phyloP scores from a whole-genome alignment of 1,140 invertebrate genomes.

The Pseudoatta argentina region DNA sequence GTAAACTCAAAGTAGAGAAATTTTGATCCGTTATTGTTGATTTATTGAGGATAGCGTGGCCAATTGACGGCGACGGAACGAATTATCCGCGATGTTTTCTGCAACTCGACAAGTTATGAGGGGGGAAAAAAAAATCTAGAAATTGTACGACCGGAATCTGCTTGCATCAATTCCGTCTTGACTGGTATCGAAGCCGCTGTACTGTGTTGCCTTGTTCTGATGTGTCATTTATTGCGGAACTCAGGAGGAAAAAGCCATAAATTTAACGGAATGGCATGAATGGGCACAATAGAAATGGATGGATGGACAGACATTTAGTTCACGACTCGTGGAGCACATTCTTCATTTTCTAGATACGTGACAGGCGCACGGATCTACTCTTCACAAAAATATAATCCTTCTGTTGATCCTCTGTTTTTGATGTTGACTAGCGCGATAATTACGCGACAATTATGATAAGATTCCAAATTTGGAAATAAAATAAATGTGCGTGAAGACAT shows the following conservation, averaged over 20 bases:
- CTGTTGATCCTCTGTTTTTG: background rate
- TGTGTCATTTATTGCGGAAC: conserved; percentile 48
- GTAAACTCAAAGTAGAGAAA: conserved; percentile 19
- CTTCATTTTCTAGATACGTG: background rate
- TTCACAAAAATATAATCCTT: background rate
- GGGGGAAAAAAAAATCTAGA: conserved; percentile 11
- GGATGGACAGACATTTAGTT: conserved; percentile 20
- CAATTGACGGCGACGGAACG: conserved; percentile 39
- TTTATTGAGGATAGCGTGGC: conserved; percentile 33
- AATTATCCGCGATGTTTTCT: conserved; percentile 33
- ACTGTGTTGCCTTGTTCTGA: background rate
- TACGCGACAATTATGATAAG: background rate
- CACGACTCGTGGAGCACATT: background rate
- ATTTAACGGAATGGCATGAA: conserved; percentile 26
- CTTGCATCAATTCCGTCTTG: conserved; percentile 38
- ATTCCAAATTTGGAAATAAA: background rate
- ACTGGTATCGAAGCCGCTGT: conserved; percentile 29
- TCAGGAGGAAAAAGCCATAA: conserved; percentile 4
- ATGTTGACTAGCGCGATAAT: background rate
- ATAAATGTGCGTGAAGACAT: background rate
- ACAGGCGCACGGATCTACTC: background rate
- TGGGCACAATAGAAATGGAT: conserved; percentile 18
- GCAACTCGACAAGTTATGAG: conserved; percentile 10
- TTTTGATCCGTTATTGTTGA: conserved; percentile 24
- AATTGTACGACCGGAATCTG: conserved; percentile 5